Conservation (phyloP, 1,140 invertebrate species). For the Apis mellifera region DNA sequence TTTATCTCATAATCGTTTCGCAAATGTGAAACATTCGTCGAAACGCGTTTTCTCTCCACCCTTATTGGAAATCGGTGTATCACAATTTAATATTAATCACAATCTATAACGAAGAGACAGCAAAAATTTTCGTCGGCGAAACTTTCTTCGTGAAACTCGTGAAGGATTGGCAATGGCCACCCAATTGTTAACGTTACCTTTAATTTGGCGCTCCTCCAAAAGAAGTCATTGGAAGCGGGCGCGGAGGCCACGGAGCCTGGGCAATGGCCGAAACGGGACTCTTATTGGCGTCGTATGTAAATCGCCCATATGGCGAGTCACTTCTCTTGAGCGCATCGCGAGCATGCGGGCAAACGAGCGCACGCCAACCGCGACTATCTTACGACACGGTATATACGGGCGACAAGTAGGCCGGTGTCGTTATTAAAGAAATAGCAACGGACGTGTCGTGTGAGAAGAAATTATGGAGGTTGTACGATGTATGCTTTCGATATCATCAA, state of each 20-base stretch:
- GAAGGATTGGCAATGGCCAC: not conserved
- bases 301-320: conserved; percentile 79
- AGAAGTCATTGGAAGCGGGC: conserved; percentile 4
- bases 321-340: conserved; percentile 72
- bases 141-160: not conserved
- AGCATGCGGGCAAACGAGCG: conserved; percentile 76
- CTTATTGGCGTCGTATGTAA: conserved; percentile 72
- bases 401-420: conserved; percentile 78
- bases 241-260: conserved; percentile 1
- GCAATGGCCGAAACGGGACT: conserved; percentile 56
- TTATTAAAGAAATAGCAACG: conserved; percentile 61
- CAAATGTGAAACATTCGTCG: not conserved
- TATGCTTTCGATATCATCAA: not conserved
- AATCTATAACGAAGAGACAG: not conserved
- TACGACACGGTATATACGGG: conserved; percentile 77
- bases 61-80: no score
- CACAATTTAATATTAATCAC: not conserved
- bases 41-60: not conserved
- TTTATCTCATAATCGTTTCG: conserved; percentile 37
- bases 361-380: conserved; percentile 74
- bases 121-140: not conserved
- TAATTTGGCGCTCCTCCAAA: conserved; percentile 28
- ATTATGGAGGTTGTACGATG: conserved; percentile 36
- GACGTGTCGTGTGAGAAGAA: conserved; percentile 24
- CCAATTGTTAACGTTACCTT: not conserved